phyloP scores from a whole-genome alignment of 37 sponge, comb jelly and placozoan species.

The Eunapius fragilis region DNA sequence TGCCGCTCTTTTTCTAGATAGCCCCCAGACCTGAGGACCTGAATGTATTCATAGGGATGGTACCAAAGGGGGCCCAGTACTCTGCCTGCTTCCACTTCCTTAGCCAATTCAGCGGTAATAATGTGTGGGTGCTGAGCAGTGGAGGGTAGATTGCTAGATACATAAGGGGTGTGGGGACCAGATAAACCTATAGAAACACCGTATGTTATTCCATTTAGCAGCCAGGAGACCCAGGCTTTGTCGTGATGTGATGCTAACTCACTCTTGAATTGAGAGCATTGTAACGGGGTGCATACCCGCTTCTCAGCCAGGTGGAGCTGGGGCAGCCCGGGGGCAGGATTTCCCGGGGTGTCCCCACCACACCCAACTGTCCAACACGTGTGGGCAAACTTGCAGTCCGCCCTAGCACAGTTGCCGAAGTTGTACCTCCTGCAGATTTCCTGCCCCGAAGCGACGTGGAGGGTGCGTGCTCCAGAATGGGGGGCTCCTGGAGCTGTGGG shows the following conservation, averaged over 20 bases:
- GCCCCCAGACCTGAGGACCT: neutral
- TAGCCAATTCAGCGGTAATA: neutral
- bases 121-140: slow-evolving; percentile 23
- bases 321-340: slow-evolving; percentile 9
- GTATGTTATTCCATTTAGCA: slow-evolving; percentile 11
- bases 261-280: neutral
- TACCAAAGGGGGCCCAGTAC: neutral
- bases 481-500: slow-evolving; percentile 7
- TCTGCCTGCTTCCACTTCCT: neutral
- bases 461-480: neutral
- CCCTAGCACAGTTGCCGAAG: slow-evolving; percentile 21
- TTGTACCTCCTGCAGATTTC: slow-evolving; percentile 39
- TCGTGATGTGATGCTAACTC: slow-evolving; percentile 36
- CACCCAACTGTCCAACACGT: slow-evolving; percentile 29
- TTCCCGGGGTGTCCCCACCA: slow-evolving; percentile 34
- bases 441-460: slow-evolving; percentile 11
- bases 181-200: slow-evolving; percentile 29
- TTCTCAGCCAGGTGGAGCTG: slow-evolving; percentile 38
- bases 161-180: slow-evolving; percentile 22
- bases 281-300: neutral
- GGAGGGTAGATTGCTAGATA: slow-evolving; percentile 21
- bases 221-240: slow-evolving; percentile 21
- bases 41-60: neutral
- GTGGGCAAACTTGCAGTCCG: slow-evolving; percentile 34
- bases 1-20: slow-evolving; percentile 5